Evolutionary conservation across 2,888 invertebrate genomes (phyloP), one percentile per base, ranked within the genome.

Genomic region (Belgica antarctica): DNA sequence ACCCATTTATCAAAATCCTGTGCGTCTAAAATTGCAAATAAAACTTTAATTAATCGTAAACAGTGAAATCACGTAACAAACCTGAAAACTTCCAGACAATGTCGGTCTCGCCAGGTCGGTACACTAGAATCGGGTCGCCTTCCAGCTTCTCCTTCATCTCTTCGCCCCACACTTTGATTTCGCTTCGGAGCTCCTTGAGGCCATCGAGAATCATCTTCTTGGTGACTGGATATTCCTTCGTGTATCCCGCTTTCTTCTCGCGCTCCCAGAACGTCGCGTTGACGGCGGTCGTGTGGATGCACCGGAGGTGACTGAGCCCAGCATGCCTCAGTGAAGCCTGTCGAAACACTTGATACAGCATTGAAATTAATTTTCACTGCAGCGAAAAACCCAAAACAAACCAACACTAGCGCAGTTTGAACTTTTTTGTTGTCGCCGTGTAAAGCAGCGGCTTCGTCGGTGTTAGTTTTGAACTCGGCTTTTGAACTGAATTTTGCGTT

Each of bases 1-100:
- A 88, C 79, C 86, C 92, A 94, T 47, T 87, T 81, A 1, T 89
- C 82, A 2, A 94, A 75, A 1, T 84, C 83, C 22, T 84, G 79
- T 0, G 83, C 82, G 41, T 84, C 81, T 73, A 52, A 52, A 52
- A 22, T 41, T n/a, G n/a, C n/a, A n/a, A n/a, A n/a, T n/a, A n/a
- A n/a, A 31, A n/a, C 4, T 41, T 41, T n/a, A 41, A 4, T 41
- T 12, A 7, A 12, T 41, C 7, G 41, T n/a, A n/a, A 41, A n/a
- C 2, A 5, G 41, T 10, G n/a, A 10, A 3, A 10, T 41, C 2
- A 41, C 52, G 22, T 19, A 52, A 52, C 52, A 19, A 17, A 52
- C 52, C 59, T 15, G 36, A 47, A 78, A 95, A 94, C 75, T 85
- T 84, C 86, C 89, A 93, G 1, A 86, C 76, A 31, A 89, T 79